phyloP scores from a whole-genome alignment of 1,140 invertebrate genomes.

The Episyrphus balteatus region DNA sequence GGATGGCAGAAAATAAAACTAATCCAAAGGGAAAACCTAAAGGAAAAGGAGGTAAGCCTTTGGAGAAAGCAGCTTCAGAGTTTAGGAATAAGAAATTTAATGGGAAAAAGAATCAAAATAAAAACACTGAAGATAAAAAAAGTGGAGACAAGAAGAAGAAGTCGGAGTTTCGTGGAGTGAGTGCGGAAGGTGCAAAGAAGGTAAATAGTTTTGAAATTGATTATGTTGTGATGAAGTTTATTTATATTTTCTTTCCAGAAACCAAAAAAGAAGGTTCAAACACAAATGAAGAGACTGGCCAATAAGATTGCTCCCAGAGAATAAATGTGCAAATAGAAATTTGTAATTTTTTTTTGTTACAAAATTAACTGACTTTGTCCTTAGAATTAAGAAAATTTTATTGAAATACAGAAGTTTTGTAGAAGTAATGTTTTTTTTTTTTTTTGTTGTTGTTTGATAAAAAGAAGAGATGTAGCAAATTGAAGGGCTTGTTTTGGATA shows the following conservation, averaged over 20 bases:
- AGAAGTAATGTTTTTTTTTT: too few relatives aligned
- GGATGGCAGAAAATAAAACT: slow-evolving; percentile 12
- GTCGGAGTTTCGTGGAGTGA: slow-evolving; percentile 26
- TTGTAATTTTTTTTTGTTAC: too few relatives aligned
- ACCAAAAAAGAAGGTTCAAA: slow-evolving; percentile 18
- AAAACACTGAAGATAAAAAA: background rate
- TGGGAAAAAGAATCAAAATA: background rate
- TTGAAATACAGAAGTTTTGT: too few relatives aligned
- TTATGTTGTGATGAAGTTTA: too few relatives aligned
- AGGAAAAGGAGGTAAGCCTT: slow-evolving; percentile 9
- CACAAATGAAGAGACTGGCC: slow-evolving; percentile 17
- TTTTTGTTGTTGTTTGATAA: too few relatives aligned
- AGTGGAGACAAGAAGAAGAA: slow-evolving; percentile 17
- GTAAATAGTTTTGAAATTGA: slow-evolving; percentile 7
- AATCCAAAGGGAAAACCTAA: slow-evolving; percentile 6
- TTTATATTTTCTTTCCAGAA: background rate
- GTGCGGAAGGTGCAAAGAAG: slow-evolving; percentile 21
- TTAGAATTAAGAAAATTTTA: too few relatives aligned
- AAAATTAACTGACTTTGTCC: too few relatives aligned
- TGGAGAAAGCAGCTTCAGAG: slow-evolving; percentile 4
- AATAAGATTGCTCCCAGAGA: slow-evolving; percentile 31
- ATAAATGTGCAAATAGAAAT: too few relatives aligned
- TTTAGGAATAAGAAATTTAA: slow-evolving; percentile 10
- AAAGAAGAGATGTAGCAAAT: too few relatives aligned
- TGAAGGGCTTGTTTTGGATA: too few relatives aligned